phyloP scores from a whole-genome alignment of 2,888 invertebrate species.

The Erebia ligea region DNA sequence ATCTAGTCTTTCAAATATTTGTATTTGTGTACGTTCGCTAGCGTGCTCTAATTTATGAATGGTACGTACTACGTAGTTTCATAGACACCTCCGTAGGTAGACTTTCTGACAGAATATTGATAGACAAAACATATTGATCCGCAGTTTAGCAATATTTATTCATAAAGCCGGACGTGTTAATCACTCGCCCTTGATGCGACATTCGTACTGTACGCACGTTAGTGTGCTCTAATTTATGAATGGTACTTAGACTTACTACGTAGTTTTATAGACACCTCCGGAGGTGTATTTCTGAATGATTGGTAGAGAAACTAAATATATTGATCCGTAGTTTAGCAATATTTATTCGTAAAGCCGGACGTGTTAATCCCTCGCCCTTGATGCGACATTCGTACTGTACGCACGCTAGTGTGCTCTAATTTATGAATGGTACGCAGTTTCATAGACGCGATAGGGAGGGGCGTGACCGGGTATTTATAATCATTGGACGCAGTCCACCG shows the following conservation, averaged over 20 bases:
- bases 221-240: too few species aligned
- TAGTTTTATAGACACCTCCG: too few species aligned
- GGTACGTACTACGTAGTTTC: too few species aligned
- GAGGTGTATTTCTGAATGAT: too few species aligned
- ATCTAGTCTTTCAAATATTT: too few species aligned
- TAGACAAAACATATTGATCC: background rate
- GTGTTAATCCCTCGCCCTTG: constrained; percentile 48
- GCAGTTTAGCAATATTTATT: too few species aligned
- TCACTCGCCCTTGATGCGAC: too few species aligned
- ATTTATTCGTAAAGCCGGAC: constrained; percentile 14
- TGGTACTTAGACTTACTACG: constrained; percentile 40
- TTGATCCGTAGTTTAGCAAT: background rate
- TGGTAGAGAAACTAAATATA: background rate
- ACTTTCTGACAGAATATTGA: too few species aligned
- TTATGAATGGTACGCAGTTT: constrained; percentile 69
- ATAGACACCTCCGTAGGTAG: too few species aligned
- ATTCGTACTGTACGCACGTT: too few species aligned
- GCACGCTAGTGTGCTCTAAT: constrained; percentile 49
- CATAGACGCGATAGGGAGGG: constrained; percentile 60
- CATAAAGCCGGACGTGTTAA: too few species aligned
- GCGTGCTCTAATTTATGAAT: too few species aligned
- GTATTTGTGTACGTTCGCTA: background rate
- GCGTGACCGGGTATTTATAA: constrained; percentile 60
- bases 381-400: constrained; percentile 52
- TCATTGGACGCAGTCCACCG: constrained; percentile 45